Percentiles rank a stretch among this genome's conserved stretches.
phyloP scores from a whole-genome alignment of 2,113 vertebrate genomes.

The Salvelinus fontinalis region DNA sequence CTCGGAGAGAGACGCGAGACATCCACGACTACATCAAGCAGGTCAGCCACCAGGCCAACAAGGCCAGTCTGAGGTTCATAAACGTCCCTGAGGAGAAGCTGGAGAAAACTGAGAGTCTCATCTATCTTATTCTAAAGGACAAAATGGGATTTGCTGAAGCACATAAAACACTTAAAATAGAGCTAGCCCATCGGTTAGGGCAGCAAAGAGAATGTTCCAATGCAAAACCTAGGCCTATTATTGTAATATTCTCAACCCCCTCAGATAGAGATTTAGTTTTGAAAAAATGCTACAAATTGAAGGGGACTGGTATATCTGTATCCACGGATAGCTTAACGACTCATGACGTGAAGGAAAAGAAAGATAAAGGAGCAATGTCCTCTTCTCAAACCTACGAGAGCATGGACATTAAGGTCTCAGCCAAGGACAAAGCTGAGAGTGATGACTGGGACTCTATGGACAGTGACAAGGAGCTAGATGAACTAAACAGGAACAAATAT shows the following conservation, averaged over 20 bases:
- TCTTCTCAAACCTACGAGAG: slow-evolving; percentile 97
- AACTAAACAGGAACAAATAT: slow-evolving; percentile 89
- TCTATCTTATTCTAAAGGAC: slow-evolving; percentile 89
- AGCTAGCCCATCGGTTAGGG: slow-evolving; percentile 92
- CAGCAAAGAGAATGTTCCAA: slow-evolving; percentile 93
- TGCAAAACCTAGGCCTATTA: slow-evolving; percentile 93
- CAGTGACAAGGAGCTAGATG: slow-evolving; percentile 90
- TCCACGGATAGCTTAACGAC: slow-evolving; percentile 87
- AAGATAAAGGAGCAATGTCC: slow-evolving; percentile 83
- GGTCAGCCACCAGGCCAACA: slow-evolving; percentile 88
- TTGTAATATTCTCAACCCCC: slow-evolving; percentile 91
- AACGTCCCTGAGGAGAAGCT: slow-evolving; percentile 92
- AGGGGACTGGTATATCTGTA: slow-evolving; percentile 92
- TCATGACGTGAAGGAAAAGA: slow-evolving; percentile 86
- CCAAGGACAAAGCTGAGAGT: slow-evolving; percentile 82
- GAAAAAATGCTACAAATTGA: slow-evolving; percentile 98
- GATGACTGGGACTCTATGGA: slow-evolving; percentile 89
- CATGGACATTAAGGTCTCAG: slow-evolving; percentile 91
- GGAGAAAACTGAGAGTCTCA: slow-evolving; percentile 84
- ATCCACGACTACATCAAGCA: slow-evolving; percentile 98
- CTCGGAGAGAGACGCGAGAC: slow-evolving; percentile 92
- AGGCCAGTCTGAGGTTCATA: slow-evolving; percentile 88
- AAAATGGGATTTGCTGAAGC: slow-evolving; percentile 94
- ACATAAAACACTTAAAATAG: slow-evolving; percentile 87
- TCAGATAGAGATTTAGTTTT: slow-evolving; percentile 94